Evolutionary conservation across 30 jellyfish, hydroid and myxozoan genomes (phyloP).

Genomic region (Hydractinia echinata): DNA sequence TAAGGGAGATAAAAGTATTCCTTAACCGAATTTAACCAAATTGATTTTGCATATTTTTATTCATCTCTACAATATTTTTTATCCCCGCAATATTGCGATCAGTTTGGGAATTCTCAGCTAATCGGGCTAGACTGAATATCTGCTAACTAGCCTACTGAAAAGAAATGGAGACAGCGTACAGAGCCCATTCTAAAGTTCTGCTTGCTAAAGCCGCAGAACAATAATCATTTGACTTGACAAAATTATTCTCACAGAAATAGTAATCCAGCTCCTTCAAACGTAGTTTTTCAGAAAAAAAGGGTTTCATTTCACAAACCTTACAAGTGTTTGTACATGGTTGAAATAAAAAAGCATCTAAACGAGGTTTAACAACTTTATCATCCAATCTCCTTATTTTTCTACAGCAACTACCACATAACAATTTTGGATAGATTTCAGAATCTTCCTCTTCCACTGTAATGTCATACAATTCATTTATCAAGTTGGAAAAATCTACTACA

Average conservation of each 20-base stretch:
- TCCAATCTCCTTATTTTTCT: background rate
- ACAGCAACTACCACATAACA: background rate
- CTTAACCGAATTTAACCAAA: too few relatives aligned
- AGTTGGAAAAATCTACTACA: background rate
- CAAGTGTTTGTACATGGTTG: background rate
- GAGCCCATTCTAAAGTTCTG: too few relatives aligned
- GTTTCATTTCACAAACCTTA: background rate
- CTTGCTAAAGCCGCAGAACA: too few relatives aligned
- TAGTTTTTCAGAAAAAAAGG: background rate
- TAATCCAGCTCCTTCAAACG: background rate
- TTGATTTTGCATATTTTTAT: too few relatives aligned
- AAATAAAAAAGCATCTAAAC: background rate
- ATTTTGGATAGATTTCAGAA: background rate
- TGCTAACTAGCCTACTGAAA: too few relatives aligned
- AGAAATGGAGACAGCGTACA: too few relatives aligned
- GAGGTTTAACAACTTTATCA: too few relatives aligned
- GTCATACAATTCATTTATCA: background rate
- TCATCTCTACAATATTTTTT: too few relatives aligned
- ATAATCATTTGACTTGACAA: background rate
- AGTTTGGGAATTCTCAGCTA: too few relatives aligned
- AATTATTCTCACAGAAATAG: background rate
- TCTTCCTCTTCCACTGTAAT: slow-evolving; percentile 1
- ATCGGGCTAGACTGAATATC: too few relatives aligned
- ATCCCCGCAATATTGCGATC: too few relatives aligned
- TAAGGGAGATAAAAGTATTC: too few relatives aligned